phyloP scores from a whole-genome alignment of 1,140 invertebrate species.

The Scylla paramamosain region DNA sequence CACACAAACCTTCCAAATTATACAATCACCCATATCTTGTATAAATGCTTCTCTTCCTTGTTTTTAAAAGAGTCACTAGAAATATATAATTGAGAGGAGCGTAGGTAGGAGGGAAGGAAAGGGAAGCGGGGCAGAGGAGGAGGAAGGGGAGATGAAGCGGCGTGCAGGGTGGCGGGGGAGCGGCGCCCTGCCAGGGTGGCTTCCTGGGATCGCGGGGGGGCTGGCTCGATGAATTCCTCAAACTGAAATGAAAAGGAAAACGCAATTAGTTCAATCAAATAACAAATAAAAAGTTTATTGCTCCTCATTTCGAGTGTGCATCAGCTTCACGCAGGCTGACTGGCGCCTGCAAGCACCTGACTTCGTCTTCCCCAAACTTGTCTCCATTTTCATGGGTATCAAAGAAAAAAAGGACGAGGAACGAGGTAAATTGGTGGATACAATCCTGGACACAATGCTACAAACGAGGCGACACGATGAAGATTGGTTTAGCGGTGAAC shows the following conservation, averaged over 20 bases:
- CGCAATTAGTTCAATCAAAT: neutral
- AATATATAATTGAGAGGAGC: neutral
- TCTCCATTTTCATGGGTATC: too few species aligned
- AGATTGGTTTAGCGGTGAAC: too few species aligned
- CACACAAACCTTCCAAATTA: too few species aligned
- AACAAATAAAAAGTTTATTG: neutral
- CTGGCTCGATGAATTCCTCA: neutral
- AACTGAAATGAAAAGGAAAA: neutral
- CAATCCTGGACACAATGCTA: too few species aligned
- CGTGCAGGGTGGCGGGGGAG: too few species aligned
- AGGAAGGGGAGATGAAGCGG: too few species aligned
- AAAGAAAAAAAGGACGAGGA: too few species aligned
- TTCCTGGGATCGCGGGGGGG: neutral
- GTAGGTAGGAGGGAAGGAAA: neutral
- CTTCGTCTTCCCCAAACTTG: too few species aligned
- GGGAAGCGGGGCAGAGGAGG: neutral
- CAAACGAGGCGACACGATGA: too few species aligned
- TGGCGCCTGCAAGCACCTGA: neutral
- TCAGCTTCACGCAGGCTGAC: neutral
- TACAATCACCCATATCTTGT: neutral
- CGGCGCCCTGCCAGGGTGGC: neutral
- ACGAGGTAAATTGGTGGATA: too few species aligned
- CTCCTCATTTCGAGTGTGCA: neutral
- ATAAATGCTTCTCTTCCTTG: neutral
- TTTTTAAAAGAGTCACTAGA: neutral